Conservation (phyloP, 2,797 vertebrate species). For the Malurus leucopterus region DNA sequence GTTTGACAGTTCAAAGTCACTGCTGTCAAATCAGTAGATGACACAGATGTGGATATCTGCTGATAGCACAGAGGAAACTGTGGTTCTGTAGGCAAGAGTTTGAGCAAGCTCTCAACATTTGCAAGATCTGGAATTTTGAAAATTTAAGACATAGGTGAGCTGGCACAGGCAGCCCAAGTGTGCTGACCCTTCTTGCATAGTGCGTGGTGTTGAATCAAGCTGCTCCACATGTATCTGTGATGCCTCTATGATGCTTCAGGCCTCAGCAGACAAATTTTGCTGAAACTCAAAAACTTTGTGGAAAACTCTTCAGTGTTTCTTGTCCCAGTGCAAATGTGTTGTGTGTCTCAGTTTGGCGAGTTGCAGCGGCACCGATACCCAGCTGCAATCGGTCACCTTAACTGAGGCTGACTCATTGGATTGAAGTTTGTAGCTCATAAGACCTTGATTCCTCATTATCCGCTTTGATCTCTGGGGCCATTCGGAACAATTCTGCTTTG, state of each 20-base stretch:
- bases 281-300: background rate
- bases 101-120: background rate
- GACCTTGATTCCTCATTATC: background rate
- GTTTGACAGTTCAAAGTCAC: background rate
- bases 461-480: background rate
- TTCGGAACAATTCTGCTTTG: background rate
- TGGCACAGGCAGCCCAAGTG: background rate
- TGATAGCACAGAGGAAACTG: background rate
- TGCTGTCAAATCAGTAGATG: background rate
- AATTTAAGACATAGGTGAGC: background rate
- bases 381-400: fast-evolving
- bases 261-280: background rate
- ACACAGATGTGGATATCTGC: background rate
- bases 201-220: background rate
- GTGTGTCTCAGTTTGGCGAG: background rate
- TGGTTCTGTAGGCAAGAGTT: fast-evolving
- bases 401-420: background rate
- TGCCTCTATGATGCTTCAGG: background rate
- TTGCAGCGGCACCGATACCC: background rate
- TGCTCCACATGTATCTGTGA: fast-evolving
- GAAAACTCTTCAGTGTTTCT: background rate
- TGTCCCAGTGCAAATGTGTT: background rate
- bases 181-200: background rate
- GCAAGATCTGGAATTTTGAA: background rate
- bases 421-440: background rate